Percentiles rank a stretch among this genome's conserved stretches.
These are phyloP conservation scores for human (Homo sapiens) DNA, from an alignment of 2,113 vertebrate species.

Conservation along the genomic window DNA sequence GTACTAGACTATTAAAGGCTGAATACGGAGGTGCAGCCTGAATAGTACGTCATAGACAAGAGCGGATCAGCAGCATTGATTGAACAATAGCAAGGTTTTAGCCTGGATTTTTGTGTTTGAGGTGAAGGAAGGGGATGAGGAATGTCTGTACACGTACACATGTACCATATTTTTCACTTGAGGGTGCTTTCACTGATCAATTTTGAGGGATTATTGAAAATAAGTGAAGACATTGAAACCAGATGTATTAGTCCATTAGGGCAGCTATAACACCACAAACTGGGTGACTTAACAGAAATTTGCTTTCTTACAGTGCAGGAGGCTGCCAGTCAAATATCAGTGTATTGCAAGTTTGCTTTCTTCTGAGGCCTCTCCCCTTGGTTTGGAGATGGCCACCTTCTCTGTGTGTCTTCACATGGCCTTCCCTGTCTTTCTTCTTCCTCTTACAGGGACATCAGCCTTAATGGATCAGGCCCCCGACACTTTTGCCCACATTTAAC, in stretches of 20 bases:
- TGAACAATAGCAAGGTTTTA: too few relatives aligned
- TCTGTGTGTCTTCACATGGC: fast-evolving
- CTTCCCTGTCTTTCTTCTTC: background rate
- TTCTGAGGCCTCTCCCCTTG: background rate
- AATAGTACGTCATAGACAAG: too few relatives aligned
- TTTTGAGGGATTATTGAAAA: background rate
- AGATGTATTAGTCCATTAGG: background rate
- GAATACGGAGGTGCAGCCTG: fast-evolving
- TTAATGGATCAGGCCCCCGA: background rate
- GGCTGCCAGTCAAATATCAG: background rate
- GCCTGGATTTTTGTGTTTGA: background rate
- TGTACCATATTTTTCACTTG: background rate
- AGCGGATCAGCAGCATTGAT: fast-evolving
- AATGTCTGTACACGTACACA: fast-evolving
- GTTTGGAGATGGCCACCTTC: background rate
- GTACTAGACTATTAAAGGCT: background rate
- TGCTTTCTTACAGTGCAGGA: background rate
- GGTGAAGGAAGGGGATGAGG: background rate
- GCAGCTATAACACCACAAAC: too few relatives aligned
- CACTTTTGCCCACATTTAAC: background rate
- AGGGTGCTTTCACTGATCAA: background rate
- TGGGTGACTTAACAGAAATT: background rate
- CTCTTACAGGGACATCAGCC: fast-evolving
- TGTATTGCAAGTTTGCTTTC: background rate
- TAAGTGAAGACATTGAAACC: background rate